Percentiles rank a stretch among this genome's conserved stretches.
These are phyloP conservation scores for Cheilosia scutellata DNA, from an alignment of 2,888 invertebrate genomes.

Conservation along the genomic window DNA sequence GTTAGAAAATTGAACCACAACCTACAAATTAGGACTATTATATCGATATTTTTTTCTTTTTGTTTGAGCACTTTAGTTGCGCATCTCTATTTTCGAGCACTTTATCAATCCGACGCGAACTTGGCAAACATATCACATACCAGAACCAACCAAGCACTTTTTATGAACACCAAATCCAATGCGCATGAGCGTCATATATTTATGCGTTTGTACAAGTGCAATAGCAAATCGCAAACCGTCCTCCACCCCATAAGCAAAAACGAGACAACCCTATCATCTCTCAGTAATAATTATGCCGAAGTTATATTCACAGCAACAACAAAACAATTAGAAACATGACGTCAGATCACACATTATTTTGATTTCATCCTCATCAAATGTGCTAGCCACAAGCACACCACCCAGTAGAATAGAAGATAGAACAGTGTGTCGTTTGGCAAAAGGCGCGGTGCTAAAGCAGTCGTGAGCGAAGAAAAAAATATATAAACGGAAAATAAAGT, in stretches of 20 bases:
- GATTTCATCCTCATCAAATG: conserved; percentile 34
- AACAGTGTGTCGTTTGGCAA: conserved; percentile 55
- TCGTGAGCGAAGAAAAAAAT: conserved; percentile 17
- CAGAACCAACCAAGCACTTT: conserved; percentile 3
- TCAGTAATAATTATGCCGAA: conserved; percentile 20
- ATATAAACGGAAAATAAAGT: conserved; percentile 4
- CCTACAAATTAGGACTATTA: background rate
- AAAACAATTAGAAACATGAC: conserved; percentile 70
- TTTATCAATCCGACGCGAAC: background rate
- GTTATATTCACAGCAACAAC: conserved; percentile 51
- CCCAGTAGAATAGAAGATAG: conserved; percentile 29
- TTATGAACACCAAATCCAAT: conserved; percentile 6
- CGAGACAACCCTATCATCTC: background rate
- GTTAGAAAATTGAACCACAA: no score
- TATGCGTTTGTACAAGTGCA: conserved; percentile 18
- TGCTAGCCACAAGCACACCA: conserved; percentile 5
- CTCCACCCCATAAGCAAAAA: conserved; percentile 1
- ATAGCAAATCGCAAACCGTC: background rate
- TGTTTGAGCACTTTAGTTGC: background rate
- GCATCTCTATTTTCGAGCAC: conserved; percentile 22
- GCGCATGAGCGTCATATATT: conserved; percentile 24
- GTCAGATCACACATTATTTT: conserved; percentile 65
- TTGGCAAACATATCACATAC: background rate
- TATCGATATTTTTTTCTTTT: background rate
- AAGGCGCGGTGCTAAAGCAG: conserved; percentile 60